Percentiles rank a stretch among this genome's conserved stretches.
Evolutionary conservation across 2,888 invertebrate species (phyloP).

Genomic region (Pachymerium ferrugineum): DNA sequence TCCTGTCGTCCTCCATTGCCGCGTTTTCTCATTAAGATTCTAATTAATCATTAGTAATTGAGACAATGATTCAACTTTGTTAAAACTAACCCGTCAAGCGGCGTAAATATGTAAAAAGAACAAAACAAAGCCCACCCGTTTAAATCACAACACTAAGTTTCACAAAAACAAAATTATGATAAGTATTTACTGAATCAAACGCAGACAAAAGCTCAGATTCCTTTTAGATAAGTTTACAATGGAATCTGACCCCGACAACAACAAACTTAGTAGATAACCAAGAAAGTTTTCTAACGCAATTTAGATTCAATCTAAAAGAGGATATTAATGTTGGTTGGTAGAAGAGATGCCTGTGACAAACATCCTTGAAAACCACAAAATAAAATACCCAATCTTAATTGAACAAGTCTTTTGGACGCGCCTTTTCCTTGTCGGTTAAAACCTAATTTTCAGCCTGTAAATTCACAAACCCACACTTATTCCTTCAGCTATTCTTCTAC

Average conservation of each 20-base stretch:
- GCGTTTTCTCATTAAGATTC: constrained; percentile 28
- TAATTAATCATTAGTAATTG: constrained; percentile 29
- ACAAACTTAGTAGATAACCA: too few relatives aligned
- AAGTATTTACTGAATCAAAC: too few relatives aligned
- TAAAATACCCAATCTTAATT: constrained; percentile 22
- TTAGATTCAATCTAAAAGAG: not conserved
- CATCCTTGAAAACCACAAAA: constrained; percentile 21
- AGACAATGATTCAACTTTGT: constrained; percentile 23
- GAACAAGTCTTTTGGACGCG: constrained; percentile 17
- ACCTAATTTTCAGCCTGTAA: constrained; percentile 1
- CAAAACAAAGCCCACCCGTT: not conserved
- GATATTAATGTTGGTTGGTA: not conserved
- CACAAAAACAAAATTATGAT: too few relatives aligned
- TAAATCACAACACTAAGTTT: not conserved
- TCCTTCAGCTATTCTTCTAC: not conserved
- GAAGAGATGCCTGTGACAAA: not conserved
- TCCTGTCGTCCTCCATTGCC: constrained; percentile 21
- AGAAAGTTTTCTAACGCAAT: not conserved
- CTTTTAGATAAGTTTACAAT: too few relatives aligned
- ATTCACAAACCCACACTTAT: not conserved
- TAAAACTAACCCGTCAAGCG: not conserved
- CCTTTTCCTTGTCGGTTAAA: constrained; percentile 21
- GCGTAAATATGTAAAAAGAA: not conserved
- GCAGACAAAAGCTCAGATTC: too few relatives aligned
- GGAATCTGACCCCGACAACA: too few relatives aligned